Conservation (phyloP, 2,797 vertebrate species). For the Neomorphus geoffroyi region DNA sequence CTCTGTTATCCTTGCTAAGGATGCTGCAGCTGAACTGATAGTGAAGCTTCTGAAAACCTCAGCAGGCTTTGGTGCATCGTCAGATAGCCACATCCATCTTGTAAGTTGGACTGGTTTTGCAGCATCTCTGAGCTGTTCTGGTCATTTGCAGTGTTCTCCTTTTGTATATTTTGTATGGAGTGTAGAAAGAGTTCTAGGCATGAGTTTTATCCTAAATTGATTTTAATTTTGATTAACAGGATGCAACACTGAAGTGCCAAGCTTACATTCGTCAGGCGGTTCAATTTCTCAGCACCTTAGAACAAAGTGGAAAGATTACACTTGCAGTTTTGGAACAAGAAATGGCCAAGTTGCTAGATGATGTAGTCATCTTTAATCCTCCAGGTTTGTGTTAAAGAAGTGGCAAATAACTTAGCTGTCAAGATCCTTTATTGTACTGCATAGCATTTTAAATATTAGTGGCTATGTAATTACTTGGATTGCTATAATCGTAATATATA, state of each 20-base stretch:
- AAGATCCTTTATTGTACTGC: neutral
- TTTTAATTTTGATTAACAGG: slow-evolving; percentile 73
- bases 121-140: neutral
- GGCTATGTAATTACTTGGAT: neutral
- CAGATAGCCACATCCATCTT: slow-evolving; percentile 79
- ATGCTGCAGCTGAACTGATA: slow-evolving; percentile 83
- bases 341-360: slow-evolving; percentile 88
- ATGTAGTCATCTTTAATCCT: slow-evolving; percentile 88
- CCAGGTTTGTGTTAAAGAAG: slow-evolving; percentile 80
- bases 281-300: slow-evolving; percentile 88
- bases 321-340: slow-evolving; percentile 85
- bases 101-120: slow-evolving; percentile 64
- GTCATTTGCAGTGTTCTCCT: neutral
- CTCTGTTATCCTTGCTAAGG: slow-evolving; percentile 83
- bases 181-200: neutral
- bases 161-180: neutral
- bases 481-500: neutral
- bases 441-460: neutral
- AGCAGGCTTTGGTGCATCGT: slow-evolving; percentile 85
- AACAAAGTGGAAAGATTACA: slow-evolving; percentile 88
- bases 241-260: slow-evolving; percentile 88
- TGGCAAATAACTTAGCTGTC: neutral
- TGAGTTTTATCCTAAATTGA: neutral
- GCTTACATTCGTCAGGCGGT: slow-evolving; percentile 87
- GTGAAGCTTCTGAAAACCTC: slow-evolving; percentile 88